Conservation (phyloP, 1,140 invertebrate species). For the Aporrectodea caliginosa region DNA sequence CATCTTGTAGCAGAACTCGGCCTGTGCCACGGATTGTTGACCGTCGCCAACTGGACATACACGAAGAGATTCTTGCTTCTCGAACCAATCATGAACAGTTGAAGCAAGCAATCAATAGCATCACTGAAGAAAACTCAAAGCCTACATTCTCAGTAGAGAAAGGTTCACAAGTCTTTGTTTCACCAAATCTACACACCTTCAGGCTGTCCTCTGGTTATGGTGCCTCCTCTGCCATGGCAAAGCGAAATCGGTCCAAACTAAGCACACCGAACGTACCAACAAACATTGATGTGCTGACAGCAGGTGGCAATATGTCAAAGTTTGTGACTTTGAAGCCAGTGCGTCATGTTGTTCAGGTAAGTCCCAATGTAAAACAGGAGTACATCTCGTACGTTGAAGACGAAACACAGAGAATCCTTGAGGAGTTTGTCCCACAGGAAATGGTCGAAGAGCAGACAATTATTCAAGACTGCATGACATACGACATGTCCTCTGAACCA, state of each 20-base stretch:
- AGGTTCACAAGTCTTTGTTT: neutral
- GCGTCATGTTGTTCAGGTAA: neutral
- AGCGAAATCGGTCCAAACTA: too few species aligned
- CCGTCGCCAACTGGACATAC: neutral
- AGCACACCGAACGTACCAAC: neutral
- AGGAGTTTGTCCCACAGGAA: neutral
- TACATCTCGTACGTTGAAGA: neutral
- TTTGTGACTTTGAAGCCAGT: neutral
- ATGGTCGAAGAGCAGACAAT: neutral
- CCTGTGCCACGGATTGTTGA: neutral
- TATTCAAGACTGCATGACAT: neutral
- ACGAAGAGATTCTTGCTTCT: neutral
- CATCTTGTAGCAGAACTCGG: neutral
- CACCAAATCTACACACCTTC: neutral
- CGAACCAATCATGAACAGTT: neutral
- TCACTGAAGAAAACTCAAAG: neutral
- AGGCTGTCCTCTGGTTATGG: neutral
- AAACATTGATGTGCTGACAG: neutral
- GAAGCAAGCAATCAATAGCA: neutral
- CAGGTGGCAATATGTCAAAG: neutral
- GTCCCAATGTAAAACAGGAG: neutral
- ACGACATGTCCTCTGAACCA: neutral
- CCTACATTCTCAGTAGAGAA: neutral
- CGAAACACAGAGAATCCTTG: neutral
- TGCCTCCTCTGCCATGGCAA: too few species aligned